A percentile compares a stretch with the other conserved stretches of the same genome.
These are phyloP conservation scores for Aphidoletes aphidimyza DNA, from an alignment of 2,888 invertebrate species.

Conservation along the genomic window DNA sequence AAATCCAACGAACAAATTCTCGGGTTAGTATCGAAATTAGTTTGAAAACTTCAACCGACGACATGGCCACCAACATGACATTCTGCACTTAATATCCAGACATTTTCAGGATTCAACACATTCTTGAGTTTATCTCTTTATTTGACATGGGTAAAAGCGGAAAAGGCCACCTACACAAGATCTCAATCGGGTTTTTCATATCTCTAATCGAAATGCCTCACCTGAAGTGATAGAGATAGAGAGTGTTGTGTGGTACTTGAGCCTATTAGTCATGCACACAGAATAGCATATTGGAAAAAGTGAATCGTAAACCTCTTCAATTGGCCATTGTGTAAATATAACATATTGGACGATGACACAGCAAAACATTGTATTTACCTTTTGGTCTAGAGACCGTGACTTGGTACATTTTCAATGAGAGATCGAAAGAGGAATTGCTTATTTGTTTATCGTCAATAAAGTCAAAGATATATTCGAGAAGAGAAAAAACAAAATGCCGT, in stretches of 20 bases:
- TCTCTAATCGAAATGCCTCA: constrained; percentile 7
- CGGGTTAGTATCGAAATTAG: constrained; percentile 6
- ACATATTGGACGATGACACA: not conserved
- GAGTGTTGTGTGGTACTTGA: not conserved
- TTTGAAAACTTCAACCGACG: not conserved
- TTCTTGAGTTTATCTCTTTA: not conserved
- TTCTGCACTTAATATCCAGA: not conserved
- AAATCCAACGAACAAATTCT: too few relatives aligned
- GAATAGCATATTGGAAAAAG: not conserved
- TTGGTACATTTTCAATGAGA: not conserved
- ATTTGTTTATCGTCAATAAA: constrained; percentile 45
- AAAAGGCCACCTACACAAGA: constrained; percentile 29
- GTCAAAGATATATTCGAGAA: constrained; percentile 42
- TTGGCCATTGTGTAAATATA: not conserved
- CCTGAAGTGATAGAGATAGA: not conserved
- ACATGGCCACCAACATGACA: constrained; percentile 6
- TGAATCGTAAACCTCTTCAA: constrained; percentile 41
- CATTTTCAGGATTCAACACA: not conserved
- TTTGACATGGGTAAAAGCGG: constrained; percentile 6
- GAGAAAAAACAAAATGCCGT: too few relatives aligned
- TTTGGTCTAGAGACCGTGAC: not conserved
- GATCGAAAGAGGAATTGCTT: too few relatives aligned
- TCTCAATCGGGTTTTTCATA: not conserved
- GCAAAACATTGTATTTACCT: not conserved
- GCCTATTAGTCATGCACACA: constrained; percentile 26